Evolutionary conservation across 2,888 invertebrate species (phyloP), one percentile per base, ranked within the genome.

Genomic region (Tetramorium bicarinatum): DNA sequence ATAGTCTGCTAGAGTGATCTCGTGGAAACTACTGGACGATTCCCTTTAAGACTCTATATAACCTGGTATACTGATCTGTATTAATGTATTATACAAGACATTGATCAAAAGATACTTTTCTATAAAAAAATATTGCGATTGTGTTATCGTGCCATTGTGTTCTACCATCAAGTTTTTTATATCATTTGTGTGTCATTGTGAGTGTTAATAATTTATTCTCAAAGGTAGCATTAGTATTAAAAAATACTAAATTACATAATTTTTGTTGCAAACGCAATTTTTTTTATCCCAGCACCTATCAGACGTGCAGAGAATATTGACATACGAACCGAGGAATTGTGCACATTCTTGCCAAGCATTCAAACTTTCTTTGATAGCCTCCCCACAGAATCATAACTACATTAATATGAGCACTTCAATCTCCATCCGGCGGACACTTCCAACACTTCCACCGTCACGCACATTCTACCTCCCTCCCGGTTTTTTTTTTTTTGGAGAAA

Each of bases 321-420:
- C 83, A 89, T 89, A 89, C 89, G 88, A 89, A 89, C 89, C 89
- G 86, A 87, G n/a, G 56, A 74, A 89, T 79, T 67, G 83, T 77
- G 82, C 86, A 76, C 41, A 47, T 25, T 47, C 74, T 29, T 69
- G 56, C 34, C 56, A 71, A 21, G 21, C 25, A 79, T 71, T 79
- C 59, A 79, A 71, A 72, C 47, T 56, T 80, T 80, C 25, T 15
- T 47, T 18, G 77, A 75, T 64, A 82, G 75, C 41, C 44, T 62
- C 41, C 15, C 64, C 44, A 82, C 82, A 77, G 62, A 79, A 79
- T 76, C 44, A 56, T 59, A 80, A 80, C 59, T 72, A 80, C 13
- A 21, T 69, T 18, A 21, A 71, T 13, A 13, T 54, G 18, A 56
- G 44, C 79, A 82, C 82, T 79, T 38, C 56, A 44, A 79, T 47